These are phyloP conservation scores for Indri indri DNA, from an alignment of 2,113 vertebrate species.

Conservation along the genomic window DNA sequence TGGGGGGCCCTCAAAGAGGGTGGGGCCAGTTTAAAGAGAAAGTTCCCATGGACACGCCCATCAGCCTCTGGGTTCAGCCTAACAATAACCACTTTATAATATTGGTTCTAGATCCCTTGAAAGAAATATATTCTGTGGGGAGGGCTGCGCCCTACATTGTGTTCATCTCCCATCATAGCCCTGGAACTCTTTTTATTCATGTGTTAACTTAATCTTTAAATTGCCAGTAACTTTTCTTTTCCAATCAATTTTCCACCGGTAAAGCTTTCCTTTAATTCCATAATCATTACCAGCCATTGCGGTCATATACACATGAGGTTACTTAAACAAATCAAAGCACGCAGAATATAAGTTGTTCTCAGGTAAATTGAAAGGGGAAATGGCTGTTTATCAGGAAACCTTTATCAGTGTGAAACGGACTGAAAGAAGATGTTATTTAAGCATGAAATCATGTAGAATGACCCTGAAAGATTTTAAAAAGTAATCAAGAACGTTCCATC, in stretches of 20 bases:
- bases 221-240: not conserved
- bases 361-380: slow-evolving; percentile 63
- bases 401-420: slow-evolving; percentile 80
- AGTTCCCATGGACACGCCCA: too few species aligned
- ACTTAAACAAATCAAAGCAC: slow-evolving; percentile 22
- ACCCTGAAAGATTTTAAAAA: slow-evolving; percentile 81
- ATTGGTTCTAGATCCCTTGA: not conserved
- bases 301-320: not conserved
- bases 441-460: slow-evolving; percentile 81
- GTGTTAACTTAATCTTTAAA: not conserved
- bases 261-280: not conserved
- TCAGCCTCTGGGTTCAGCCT: too few species aligned
- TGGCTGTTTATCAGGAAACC: slow-evolving; percentile 74
- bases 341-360: not conserved
- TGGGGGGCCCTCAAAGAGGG: too few species aligned
- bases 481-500: slow-evolving; percentile 73
- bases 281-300: slow-evolving; percentile 26
- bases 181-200: not conserved
- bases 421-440: slow-evolving; percentile 78
- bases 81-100: not conserved
- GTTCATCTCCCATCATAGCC: not conserved
- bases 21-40: too few species aligned
- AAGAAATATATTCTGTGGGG: not conserved
- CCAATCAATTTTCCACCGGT: not conserved
- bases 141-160: not conserved